Percentiles rank a stretch among this genome's conserved stretches.
Conservation (phyloP, 2,797 vertebrate genomes). For the Notamacropus eugenii region DNA sequence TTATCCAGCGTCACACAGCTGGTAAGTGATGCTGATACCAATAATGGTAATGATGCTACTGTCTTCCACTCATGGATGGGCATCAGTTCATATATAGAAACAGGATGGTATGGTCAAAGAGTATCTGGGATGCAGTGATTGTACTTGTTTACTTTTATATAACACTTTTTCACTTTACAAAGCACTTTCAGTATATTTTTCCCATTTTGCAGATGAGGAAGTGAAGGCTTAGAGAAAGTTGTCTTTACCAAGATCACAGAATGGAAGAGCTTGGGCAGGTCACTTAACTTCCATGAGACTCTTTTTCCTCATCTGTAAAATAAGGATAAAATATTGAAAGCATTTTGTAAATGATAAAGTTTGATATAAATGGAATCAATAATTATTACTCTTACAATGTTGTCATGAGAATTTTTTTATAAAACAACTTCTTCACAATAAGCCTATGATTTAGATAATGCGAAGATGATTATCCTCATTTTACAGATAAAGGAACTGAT, state of each 20-base stretch:
- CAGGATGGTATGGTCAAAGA: background rate
- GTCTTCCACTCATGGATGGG: background rate
- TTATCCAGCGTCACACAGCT: background rate
- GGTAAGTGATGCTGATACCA: background rate
- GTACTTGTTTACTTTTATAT: background rate
- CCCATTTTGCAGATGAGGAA: background rate
- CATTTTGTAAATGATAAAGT: background rate
- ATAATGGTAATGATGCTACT: background rate
- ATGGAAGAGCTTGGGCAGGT: background rate
- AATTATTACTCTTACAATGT: background rate
- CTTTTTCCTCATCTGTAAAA: background rate
- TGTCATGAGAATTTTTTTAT: background rate
- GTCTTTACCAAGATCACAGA: background rate
- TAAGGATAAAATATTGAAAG: background rate
- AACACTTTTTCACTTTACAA: background rate
- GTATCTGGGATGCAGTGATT: background rate
- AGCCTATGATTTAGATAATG: background rate
- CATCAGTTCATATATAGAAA: background rate
- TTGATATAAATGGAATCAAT: background rate
- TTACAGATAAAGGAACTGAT: background rate
- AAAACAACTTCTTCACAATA: background rate
- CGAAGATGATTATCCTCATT: background rate
- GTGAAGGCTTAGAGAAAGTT: background rate
- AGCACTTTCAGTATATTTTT: background rate
- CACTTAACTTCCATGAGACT: background rate